A percentile compares a stretch with the other conserved stretches of the same genome.
These are phyloP conservation scores for Protobothrops mucrosquamatus DNA, from an alignment of 2,113 vertebrate species.

Conservation along the genomic window DNA sequence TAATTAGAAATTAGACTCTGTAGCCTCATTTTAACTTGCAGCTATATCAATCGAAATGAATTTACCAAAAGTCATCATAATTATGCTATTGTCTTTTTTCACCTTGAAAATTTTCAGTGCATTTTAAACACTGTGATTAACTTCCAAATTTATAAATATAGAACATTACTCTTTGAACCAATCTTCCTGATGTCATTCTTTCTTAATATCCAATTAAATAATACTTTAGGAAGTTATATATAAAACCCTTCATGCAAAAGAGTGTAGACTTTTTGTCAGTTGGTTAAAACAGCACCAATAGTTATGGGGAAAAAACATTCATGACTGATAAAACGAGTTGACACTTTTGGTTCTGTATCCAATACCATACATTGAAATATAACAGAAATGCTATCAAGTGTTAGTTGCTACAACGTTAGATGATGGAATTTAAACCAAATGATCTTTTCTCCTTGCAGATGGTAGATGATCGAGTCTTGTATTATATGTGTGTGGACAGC, in stretches of 20 bases:
- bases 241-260: neutral
- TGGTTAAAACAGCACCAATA: neutral
- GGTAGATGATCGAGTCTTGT: conserved; percentile 67
- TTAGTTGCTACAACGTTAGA: neutral
- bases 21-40: neutral
- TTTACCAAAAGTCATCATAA: neutral
- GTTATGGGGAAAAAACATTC: neutral
- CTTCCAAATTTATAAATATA: neutral
- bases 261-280: neutral
- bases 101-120: neutral
- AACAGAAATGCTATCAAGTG: neutral
- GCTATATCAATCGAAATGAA: neutral
- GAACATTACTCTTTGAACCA: neutral
- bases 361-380: neutral
- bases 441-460: conserved; percentile 62
- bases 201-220: neutral
- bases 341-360: conserved; percentile 12
- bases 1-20: neutral
- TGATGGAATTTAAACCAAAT: neutral
- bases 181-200: neutral
- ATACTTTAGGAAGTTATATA: neutral
- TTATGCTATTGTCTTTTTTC: neutral
- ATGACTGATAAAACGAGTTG: neutral
- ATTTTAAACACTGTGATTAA: conserved; percentile 6
- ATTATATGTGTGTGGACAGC: conserved; percentile 87